Conservation (phyloP, 2,797 vertebrate genomes). For the Darevskia nairensis region DNA sequence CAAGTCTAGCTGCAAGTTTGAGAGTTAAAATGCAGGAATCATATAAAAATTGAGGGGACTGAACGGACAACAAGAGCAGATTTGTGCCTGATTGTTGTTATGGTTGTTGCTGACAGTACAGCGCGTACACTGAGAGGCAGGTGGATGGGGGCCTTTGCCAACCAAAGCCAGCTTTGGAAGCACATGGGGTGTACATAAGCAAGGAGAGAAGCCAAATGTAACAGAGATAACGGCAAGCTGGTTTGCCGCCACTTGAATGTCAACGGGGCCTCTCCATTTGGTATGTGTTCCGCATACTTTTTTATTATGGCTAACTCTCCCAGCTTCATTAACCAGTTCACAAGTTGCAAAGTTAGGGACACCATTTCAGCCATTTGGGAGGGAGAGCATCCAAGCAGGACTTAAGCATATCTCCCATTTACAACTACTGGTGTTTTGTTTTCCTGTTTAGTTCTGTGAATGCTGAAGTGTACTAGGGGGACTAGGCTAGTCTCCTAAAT, state of each 20-base stretch:
- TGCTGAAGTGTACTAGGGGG: not conserved
- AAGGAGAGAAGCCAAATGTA: conserved; percentile 27
- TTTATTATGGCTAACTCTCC: not conserved
- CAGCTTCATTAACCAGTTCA: not conserved
- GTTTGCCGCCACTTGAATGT: not conserved
- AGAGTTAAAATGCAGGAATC: conserved; percentile 1
- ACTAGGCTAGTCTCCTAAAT: too few species aligned
- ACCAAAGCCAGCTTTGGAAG: conserved; percentile 50
- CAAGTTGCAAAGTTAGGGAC: not conserved
- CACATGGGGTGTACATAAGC: conserved; percentile 1
- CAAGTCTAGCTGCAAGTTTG: not conserved
- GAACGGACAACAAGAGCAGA: conserved; percentile 1
- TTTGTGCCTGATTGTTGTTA: conserved; percentile 36
- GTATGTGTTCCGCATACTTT: not conserved
- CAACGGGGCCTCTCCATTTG: not conserved
- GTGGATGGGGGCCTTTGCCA: conserved; percentile 46
- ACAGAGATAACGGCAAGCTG: rapidly evolving
- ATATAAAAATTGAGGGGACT: not conserved
- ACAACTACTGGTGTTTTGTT: too few species aligned
- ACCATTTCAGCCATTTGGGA: not conserved
- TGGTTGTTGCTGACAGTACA: conserved; percentile 46
- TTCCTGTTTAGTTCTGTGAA: conserved; percentile 3
- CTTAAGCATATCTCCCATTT: not conserved
- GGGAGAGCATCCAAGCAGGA: not conserved
- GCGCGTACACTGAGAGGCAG: conserved; percentile 44